Percentiles rank a stretch among this genome's conserved stretches.
These are phyloP conservation scores for Notospermus geniculatus DNA, from an alignment of 1,140 invertebrate species.

Conservation along the genomic window DNA sequence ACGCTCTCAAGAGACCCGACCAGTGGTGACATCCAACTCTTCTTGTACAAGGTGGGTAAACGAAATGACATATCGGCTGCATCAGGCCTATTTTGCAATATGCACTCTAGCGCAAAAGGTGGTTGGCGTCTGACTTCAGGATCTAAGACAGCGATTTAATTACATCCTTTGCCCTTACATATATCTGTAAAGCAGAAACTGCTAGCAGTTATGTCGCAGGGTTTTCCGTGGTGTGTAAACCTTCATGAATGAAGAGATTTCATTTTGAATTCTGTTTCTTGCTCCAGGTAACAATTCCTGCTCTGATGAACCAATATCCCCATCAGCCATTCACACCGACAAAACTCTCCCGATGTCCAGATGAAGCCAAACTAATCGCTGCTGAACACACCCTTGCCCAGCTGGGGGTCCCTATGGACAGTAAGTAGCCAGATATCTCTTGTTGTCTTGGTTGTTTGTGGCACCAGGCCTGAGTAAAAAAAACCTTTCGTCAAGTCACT, in stretches of 20 bases:
- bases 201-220: background rate
- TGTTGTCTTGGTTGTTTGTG: no score
- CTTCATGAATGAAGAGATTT: background rate
- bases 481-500: no score
- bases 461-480: no score
- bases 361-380: slow-evolving; percentile 52
- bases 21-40: slow-evolving; percentile 44
- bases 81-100: background rate
- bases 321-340: slow-evolving; percentile 41
- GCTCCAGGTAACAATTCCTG: slow-evolving; percentile 46
- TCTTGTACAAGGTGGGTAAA: slow-evolving; percentile 47
- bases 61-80: background rate
- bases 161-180: background rate
- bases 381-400: slow-evolving; percentile 49
- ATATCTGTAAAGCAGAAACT: background rate
- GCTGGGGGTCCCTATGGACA: slow-evolving; percentile 47
- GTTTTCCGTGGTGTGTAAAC: background rate
- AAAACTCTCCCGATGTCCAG: slow-evolving; percentile 47
- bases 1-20: slow-evolving; percentile 34
- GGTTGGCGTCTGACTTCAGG: background rate
- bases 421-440: slow-evolving; percentile 26
- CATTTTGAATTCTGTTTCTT: slow-evolving; percentile 5
- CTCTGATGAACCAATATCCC: slow-evolving; percentile 25
- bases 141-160: background rate
- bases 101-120: background rate